These are phyloP conservation scores for Lepisosteus oculatus DNA, from an alignment of 2,113 vertebrate species.

Conservation along the genomic window DNA sequence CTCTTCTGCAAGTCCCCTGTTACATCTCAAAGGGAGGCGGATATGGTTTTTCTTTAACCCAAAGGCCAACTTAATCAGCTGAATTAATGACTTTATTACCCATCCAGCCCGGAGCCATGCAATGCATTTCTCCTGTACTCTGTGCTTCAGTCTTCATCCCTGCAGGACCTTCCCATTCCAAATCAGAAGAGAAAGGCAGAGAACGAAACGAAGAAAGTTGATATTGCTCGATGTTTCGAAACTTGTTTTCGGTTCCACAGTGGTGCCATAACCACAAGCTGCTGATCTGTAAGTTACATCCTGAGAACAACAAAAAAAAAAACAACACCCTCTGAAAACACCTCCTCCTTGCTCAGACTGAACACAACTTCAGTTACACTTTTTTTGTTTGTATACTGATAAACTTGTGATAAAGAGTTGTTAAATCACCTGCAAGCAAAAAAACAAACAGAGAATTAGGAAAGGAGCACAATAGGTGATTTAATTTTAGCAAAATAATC, in stretches of 20 bases:
- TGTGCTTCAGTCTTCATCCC: conserved; percentile 26
- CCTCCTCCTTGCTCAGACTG: no score
- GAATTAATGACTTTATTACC: conserved; percentile 78
- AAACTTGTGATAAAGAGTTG: no score
- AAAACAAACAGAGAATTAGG: no score
- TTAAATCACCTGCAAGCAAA: no score
- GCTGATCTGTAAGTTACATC: no score
- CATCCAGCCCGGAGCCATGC: conserved; percentile 61
- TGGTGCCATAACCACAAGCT: no score
- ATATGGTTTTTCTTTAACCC: conserved; percentile 77
- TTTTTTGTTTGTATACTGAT: not conserved
- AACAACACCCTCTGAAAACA: no score
- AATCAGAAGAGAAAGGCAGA: conserved; percentile 34
- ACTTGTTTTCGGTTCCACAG: no score
- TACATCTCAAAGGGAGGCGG: conserved; percentile 73
- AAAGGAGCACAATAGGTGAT: no score
- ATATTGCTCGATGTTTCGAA: not conserved
- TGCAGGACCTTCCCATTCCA: conserved; percentile 40
- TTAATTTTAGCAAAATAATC: no score
- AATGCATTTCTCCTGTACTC: conserved; percentile 51
- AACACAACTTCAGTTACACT: not conserved
- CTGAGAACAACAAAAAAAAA: no score
- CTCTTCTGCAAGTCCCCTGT: conserved; percentile 62
- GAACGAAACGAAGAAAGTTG: not conserved
- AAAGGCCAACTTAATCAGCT: conserved; percentile 79